A percentile compares a stretch with the other conserved stretches of the same genome.
These are phyloP conservation scores for Hirundichthys speculiger DNA, from an alignment of 2,113 vertebrate genomes.

Conservation along the genomic window DNA sequence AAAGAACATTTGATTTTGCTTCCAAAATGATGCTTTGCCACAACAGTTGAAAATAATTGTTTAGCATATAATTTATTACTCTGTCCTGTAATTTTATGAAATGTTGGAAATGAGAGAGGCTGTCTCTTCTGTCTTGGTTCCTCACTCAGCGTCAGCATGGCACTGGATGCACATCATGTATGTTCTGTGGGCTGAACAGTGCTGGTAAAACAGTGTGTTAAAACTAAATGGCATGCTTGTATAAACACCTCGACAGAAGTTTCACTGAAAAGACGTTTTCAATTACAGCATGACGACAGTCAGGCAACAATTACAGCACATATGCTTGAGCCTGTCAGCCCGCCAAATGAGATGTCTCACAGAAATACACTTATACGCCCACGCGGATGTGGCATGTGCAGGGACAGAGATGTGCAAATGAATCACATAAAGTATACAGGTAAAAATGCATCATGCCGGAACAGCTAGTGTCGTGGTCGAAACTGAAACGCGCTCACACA, in stretches of 20 bases:
- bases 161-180: background rate
- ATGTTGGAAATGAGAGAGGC: background rate
- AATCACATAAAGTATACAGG: conserved; percentile 24
- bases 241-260: conserved; percentile 48
- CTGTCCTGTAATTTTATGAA: background rate
- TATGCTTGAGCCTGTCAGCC: conserved; percentile 67
- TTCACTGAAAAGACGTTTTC: conserved; percentile 66
- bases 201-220: conserved; percentile 30
- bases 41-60: too few species aligned
- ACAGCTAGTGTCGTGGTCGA: conserved; percentile 14
- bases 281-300: conserved; percentile 68
- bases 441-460: conserved; percentile 5
- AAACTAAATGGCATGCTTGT: conserved; percentile 51
- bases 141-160: background rate
- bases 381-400: conserved; percentile 6
- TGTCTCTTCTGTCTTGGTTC: background rate
- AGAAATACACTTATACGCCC: background rate
- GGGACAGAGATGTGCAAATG: conserved; percentile 25
- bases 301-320: conserved; percentile 69
- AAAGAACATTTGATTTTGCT: too few species aligned
- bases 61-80: too few species aligned
- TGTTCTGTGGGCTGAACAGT: conserved; percentile 6
- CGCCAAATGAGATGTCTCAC: conserved; percentile 66
- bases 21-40: too few species aligned
- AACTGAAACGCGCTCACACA: conserved; percentile 17